These are phyloP conservation scores for Thysanoteuthis rhombus DNA, from an alignment of 2,888 invertebrate species.

Conservation along the genomic window DNA sequence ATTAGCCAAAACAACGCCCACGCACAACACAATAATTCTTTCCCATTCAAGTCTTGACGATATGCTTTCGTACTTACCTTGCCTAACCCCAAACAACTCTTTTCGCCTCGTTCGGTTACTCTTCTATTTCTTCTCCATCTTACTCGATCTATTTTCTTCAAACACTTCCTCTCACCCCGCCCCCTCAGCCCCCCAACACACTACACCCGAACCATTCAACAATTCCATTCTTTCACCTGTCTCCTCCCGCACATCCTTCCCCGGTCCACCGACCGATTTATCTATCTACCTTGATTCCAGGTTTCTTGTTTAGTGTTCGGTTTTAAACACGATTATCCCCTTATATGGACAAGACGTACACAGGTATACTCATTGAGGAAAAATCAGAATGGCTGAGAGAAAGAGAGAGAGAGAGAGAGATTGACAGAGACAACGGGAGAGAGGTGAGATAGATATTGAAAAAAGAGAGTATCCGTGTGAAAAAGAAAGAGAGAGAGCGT, in stretches of 20 bases:
- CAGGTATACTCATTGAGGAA: not conserved
- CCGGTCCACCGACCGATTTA: not conserved
- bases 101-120: not conserved
- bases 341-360: not conserved
- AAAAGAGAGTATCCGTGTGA: too few species aligned
- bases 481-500: too few species aligned
- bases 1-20: constrained; percentile 12
- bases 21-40: not conserved
- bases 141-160: not conserved
- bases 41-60: not conserved
- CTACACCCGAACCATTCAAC: not conserved
- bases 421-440: too few species aligned
- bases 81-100: not conserved
- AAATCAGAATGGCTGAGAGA: not conserved
- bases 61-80: not conserved
- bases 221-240: not conserved
- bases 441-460: too few species aligned
- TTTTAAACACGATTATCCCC: not conserved
- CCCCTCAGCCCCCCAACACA: not conserved
- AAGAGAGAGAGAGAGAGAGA: too few species aligned
- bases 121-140: not conserved
- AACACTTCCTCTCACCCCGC: not conserved
- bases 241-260: not conserved
- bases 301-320: not conserved
- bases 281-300: not conserved